phyloP scores from a whole-genome alignment of 2,888 invertebrate genomes.

The Dicycla oo region DNA sequence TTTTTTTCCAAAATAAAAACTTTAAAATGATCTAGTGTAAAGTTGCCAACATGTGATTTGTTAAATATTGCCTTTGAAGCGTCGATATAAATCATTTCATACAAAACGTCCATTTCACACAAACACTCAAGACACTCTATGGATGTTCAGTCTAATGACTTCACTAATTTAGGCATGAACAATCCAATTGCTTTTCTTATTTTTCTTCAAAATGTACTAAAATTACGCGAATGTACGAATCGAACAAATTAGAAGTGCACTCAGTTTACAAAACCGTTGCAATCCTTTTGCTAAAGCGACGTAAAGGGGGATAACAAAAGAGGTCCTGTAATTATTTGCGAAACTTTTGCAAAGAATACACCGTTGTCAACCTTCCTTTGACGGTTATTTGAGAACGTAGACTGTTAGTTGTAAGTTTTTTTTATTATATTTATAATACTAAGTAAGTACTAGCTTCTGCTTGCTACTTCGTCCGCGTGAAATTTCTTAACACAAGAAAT shows the following conservation, averaged over 20 bases:
- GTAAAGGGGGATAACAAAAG: neutral
- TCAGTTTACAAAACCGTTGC: constrained; percentile 20
- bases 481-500: too few species aligned
- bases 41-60: too few species aligned
- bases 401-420: neutral
- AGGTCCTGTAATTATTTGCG: constrained; percentile 33
- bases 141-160: neutral
- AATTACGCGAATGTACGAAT: neutral
- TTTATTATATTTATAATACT: neutral
- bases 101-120: neutral
- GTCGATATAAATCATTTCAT: neutral
- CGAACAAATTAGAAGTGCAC: neutral
- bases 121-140: neutral
- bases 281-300: constrained; percentile 4
- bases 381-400: neutral
- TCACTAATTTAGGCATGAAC: neutral
- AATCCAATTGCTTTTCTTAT: neutral
- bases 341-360: constrained; percentile 7
- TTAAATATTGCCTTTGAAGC: too few species aligned
- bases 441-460: too few species aligned
- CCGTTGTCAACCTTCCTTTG: constrained; percentile 10
- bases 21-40: too few species aligned
- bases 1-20: too few species aligned
- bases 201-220: neutral
- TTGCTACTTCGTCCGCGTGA: too few species aligned